Evolutionary conservation across 1,140 invertebrate species (phyloP).

Genomic region (Drosophila kanapiae): DNA sequence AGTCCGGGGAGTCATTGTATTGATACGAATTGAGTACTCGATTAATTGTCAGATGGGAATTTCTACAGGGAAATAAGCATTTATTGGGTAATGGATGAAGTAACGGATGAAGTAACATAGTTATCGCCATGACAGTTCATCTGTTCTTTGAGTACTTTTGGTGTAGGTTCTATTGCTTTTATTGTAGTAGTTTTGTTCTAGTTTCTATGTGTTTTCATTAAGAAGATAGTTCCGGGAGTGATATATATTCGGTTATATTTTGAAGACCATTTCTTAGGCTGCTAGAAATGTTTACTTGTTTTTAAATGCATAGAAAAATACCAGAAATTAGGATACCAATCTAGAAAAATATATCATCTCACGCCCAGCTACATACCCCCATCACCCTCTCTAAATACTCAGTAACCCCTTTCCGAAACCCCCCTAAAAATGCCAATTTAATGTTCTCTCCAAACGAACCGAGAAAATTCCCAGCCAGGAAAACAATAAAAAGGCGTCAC

Average conservation of each 20-base stretch:
- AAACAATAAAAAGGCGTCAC: conserved; percentile 70
- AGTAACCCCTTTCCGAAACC: background rate
- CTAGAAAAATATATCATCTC: background rate
- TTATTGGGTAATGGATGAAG: conserved; percentile 6
- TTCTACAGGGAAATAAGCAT: conserved; percentile 1
- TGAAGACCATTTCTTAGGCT: background rate
- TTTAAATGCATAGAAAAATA: background rate
- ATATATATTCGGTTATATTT: too few species aligned
- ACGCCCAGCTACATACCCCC: background rate
- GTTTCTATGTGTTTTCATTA: background rate
- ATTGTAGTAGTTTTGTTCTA: background rate
- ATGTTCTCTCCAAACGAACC: conserved; percentile 59
- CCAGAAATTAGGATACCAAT: background rate
- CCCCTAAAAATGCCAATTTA: conserved; percentile 17
- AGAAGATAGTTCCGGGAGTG: background rate
- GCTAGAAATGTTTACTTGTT: background rate
- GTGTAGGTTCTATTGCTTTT: background rate
- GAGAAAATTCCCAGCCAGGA: conserved; percentile 47
- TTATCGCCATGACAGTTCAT: conserved; percentile 24
- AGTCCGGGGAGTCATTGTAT: conserved; percentile 20
- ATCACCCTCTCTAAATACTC: background rate
- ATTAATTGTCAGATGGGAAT: conserved; percentile 30
- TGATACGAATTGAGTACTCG: conserved; percentile 32
- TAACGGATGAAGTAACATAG: conserved; percentile 21
- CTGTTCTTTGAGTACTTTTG: background rate